A percentile compares a stretch with the other conserved stretches of the same genome.
These are phyloP conservation scores for Rhinichthys osculus DNA, from an alignment of 2,797 vertebrate genomes.

Conservation along the genomic window DNA sequence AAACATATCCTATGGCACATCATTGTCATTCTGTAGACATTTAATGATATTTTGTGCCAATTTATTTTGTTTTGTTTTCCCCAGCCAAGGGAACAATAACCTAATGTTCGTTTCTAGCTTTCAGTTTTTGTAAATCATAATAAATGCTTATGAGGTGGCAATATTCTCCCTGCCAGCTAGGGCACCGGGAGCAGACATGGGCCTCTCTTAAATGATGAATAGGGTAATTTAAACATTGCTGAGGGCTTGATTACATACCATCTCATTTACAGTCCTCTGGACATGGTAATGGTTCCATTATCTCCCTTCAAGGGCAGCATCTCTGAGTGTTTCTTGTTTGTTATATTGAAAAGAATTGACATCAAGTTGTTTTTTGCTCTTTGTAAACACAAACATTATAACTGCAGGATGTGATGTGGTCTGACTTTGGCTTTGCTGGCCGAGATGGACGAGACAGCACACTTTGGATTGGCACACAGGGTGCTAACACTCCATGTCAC, in stretches of 20 bases:
- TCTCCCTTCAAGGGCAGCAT: conserved; percentile 64
- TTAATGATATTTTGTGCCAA: conserved; percentile 30
- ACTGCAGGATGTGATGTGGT: conserved; percentile 87
- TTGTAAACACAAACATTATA: conserved; percentile 7
- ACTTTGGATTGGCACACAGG: conserved; percentile 90
- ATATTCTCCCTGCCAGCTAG: conserved; percentile 66
- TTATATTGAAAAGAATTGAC: conserved; percentile 61
- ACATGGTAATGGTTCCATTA: conserved; percentile 83
- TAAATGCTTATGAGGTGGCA: conserved; percentile 67
- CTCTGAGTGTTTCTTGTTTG: conserved; percentile 50
- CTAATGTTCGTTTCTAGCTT: conserved; percentile 45
- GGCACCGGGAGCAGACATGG: conserved; percentile 64
- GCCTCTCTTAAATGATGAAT: conserved; percentile 80
- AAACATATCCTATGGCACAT: conserved; percentile 27
- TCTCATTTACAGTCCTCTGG: conserved; percentile 82
- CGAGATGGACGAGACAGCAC: conserved; percentile 91
- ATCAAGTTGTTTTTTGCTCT: conserved; percentile 21
- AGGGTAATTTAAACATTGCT: conserved; percentile 76
- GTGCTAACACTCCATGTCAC: conserved; percentile 95
- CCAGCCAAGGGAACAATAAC: conserved; percentile 54
- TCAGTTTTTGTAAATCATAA: conserved; percentile 66
- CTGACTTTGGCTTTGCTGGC: conserved; percentile 91
- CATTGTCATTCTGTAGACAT: conserved; percentile 13
- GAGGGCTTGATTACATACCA: conserved; percentile 78
- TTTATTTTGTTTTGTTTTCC: conserved; percentile 44